These are phyloP conservation scores for Drosophila tropicalis DNA, from an alignment of 1,140 invertebrate genomes.

Conservation along the genomic window DNA sequence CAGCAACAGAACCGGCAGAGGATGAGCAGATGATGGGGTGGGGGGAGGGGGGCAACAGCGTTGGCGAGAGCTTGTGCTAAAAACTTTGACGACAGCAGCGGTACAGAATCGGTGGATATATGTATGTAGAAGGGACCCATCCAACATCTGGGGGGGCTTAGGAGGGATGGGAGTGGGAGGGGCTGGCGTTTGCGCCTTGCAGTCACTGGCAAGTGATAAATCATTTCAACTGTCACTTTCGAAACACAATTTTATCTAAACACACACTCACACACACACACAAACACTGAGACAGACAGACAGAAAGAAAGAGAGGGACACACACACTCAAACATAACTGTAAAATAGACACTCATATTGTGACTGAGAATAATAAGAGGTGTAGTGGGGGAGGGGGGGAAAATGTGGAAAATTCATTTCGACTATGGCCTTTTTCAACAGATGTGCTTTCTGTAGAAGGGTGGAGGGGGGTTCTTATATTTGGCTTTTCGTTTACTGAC, in stretches of 20 bases:
- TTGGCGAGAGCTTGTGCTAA: conserved; percentile 62
- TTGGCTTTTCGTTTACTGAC: conserved; percentile 25
- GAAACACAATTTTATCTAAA: conserved; percentile 83
- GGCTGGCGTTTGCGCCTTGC: conserved; percentile 65
- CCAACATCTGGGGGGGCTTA: neutral
- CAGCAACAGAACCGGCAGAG: conserved; percentile 28
- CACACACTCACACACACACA: conserved; percentile 66
- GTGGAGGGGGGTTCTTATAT: conserved; percentile 37
- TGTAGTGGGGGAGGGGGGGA: conserved; percentile 2
- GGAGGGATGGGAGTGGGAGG: conserved; percentile 27
- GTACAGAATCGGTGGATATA: conserved; percentile 11
- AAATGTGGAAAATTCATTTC: conserved; percentile 59
- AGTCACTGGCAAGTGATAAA: conserved; percentile 81
- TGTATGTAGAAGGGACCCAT: neutral
- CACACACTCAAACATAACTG: conserved; percentile 23
- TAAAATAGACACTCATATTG: conserved; percentile 39
- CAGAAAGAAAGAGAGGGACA: conserved; percentile 14
- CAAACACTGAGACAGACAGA: conserved; percentile 28
- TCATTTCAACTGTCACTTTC: conserved; percentile 83
- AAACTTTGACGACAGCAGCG: conserved; percentile 71
- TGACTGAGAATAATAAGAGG: neutral
- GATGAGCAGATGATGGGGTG: neutral
- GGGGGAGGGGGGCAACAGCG: neutral
- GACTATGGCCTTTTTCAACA: conserved; percentile 45
- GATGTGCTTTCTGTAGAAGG: too few relatives aligned